Evolutionary conservation across 2,888 invertebrate genomes (phyloP).

Genomic region (Psylliodes chrysocephalus): DNA sequence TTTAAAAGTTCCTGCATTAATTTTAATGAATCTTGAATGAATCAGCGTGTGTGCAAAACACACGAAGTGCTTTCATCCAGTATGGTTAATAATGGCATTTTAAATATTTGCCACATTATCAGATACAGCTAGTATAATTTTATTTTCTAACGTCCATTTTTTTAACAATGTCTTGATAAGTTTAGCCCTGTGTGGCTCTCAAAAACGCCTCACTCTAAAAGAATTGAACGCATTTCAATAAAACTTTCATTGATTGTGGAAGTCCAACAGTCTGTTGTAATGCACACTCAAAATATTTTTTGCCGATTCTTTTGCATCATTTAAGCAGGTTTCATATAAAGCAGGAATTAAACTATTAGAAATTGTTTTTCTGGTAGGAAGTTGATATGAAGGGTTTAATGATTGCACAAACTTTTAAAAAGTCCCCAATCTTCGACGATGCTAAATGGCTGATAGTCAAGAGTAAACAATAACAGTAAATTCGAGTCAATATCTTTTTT

Average conservation of each 20-base stretch:
- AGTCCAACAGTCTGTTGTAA: slow-evolving; percentile 40
- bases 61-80: slow-evolving; percentile 10
- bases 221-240: slow-evolving; percentile 22
- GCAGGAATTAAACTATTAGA: slow-evolving; percentile 25
- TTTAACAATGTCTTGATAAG: slow-evolving; percentile 8
- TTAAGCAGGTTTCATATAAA: slow-evolving; percentile 22
- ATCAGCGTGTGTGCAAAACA: slow-evolving; percentile 37
- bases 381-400: slow-evolving; percentile 30
- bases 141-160: slow-evolving; percentile 23
- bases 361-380: slow-evolving; percentile 28
- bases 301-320: slow-evolving; percentile 2
- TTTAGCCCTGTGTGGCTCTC: slow-evolving; percentile 26
- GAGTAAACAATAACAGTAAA: no score
- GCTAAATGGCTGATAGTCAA: slow-evolving; percentile 34
- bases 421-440: slow-evolving; percentile 34
- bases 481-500: no score
- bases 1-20: neutral
- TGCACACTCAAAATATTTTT: slow-evolving; percentile 14
- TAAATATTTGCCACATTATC: slow-evolving; percentile 38
- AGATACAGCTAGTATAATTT: slow-evolving; percentile 29
- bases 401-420: slow-evolving; percentile 32
- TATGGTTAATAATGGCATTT: no score
- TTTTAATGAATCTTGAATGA: slow-evolving; percentile 23
- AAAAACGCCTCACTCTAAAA: slow-evolving; percentile 26
- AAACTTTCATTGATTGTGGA: slow-evolving; percentile 28